These are phyloP conservation scores for Halesus radiatus DNA, from an alignment of 1,140 invertebrate species.

Conservation along the genomic window DNA sequence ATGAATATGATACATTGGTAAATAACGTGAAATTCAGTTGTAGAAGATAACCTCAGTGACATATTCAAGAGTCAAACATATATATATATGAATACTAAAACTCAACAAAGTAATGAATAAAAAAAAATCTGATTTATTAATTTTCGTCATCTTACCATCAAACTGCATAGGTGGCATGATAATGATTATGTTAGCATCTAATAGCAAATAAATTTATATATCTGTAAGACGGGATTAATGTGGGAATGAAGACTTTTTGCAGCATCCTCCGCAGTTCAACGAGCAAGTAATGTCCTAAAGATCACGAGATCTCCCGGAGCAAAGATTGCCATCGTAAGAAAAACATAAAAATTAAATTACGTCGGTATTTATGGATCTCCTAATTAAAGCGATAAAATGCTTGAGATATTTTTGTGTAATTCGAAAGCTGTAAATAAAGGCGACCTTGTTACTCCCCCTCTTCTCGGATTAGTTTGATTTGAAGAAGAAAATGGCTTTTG, in stretches of 20 bases:
- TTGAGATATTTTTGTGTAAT: slow-evolving; percentile 4
- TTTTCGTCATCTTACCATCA: no score
- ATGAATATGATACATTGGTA: no score
- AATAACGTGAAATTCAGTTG: no score
- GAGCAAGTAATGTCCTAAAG: neutral
- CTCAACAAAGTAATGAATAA: no score
- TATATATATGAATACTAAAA: no score
- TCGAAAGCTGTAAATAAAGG: neutral
- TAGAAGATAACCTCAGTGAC: no score
- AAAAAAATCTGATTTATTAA: no score
- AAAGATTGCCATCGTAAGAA: slow-evolving; percentile 24
- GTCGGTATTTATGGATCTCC: neutral
- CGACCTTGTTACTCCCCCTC: neutral
- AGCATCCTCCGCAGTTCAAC: neutral
- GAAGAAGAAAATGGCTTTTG: no score
- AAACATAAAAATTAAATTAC: slow-evolving; percentile 19
- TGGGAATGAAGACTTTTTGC: neutral
- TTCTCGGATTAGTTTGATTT: neutral
- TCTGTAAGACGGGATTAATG: neutral
- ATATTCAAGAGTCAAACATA: no score
- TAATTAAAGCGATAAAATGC: slow-evolving; percentile 31
- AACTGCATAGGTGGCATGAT: no score
- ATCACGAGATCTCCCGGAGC: neutral
- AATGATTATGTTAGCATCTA: no score
- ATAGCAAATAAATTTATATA: neutral